These are phyloP conservation scores for Podotricha telesiphe DNA, from an alignment of 2,888 invertebrate genomes.

Conservation along the genomic window DNA sequence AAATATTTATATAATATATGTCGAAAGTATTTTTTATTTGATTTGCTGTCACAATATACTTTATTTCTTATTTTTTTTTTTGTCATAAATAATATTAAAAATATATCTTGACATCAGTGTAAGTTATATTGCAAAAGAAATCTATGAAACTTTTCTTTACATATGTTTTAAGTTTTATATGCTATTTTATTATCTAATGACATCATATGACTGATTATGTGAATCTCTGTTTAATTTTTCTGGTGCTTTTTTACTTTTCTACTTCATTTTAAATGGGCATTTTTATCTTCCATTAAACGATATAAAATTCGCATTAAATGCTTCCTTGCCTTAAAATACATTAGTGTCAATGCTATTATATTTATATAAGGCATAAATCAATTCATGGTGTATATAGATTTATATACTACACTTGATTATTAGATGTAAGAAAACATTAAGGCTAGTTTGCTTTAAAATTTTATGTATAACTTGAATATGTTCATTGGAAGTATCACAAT, in stretches of 20 bases:
- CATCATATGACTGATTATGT: neutral
- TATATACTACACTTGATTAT: constrained; percentile 47
- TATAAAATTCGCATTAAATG: constrained; percentile 62
- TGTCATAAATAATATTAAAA: no score
- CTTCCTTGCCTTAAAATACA: constrained; percentile 58
- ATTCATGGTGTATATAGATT: constrained; percentile 48
- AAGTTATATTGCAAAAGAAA: neutral
- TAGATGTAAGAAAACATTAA: constrained; percentile 36
- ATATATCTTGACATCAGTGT: neutral
- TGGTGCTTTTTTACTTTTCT: constrained; percentile 17
- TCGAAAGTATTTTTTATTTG: neutral
- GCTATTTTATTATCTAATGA: neutral
- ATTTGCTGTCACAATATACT: neutral
- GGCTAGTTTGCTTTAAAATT: neutral
- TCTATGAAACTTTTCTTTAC: neutral
- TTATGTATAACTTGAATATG: neutral
- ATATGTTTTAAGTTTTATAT: neutral
- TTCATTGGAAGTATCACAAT: neutral
- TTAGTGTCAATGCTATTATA: constrained; percentile 28
- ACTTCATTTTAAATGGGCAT: neutral
- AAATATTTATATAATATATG: constrained; percentile 9
- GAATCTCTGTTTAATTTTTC: constrained; percentile 1
- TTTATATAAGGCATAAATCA: constrained; percentile 26
- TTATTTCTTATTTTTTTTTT: neutral
- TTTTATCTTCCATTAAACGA: constrained; percentile 33